phyloP scores from a whole-genome alignment of 2,113 vertebrate species.

The Hepsetus odoe region DNA sequence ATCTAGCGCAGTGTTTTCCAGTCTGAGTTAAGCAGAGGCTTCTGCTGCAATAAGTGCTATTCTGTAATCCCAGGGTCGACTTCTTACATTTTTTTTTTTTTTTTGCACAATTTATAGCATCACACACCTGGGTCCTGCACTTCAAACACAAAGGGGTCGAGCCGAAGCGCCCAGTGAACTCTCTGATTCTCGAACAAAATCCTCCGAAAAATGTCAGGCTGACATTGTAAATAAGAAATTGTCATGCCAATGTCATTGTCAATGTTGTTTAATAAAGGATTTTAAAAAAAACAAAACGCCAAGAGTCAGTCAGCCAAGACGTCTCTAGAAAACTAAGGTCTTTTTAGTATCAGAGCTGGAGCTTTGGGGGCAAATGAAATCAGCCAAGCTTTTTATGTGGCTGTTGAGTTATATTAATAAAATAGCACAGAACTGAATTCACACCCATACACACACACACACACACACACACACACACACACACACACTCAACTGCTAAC shows the following conservation, averaged over 20 bases:
- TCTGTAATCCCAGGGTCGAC: slow-evolving; percentile 20
- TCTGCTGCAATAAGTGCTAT: background rate
- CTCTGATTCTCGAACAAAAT: background rate
- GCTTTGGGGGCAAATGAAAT: too few relatives aligned
- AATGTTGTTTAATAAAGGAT: too few relatives aligned
- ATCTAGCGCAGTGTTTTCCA: background rate
- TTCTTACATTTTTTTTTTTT: slow-evolving; percentile 34
- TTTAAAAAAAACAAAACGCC: too few relatives aligned
- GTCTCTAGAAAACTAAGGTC: too few relatives aligned
- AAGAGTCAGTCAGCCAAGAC: too few relatives aligned
- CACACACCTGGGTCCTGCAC: slow-evolving; percentile 36
- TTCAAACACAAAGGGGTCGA: background rate
- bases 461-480: background rate
- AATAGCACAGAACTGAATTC: background rate
- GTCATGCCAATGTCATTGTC: too few relatives aligned
- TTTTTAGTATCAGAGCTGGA: too few relatives aligned
- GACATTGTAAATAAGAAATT: too few relatives aligned
- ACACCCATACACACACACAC: background rate
- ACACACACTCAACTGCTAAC: background rate
- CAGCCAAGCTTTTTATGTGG: too few relatives aligned
- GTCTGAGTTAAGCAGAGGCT: slow-evolving; percentile 18
- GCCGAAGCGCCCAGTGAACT: background rate
- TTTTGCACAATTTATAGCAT: slow-evolving; percentile 21
- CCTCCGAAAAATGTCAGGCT: background rate
- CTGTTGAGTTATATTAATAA: background rate